Percentiles rank a stretch among this genome's conserved stretches.
phyloP scores from a whole-genome alignment of 2,113 vertebrate species.

The Rhinoptilus africanus region DNA sequence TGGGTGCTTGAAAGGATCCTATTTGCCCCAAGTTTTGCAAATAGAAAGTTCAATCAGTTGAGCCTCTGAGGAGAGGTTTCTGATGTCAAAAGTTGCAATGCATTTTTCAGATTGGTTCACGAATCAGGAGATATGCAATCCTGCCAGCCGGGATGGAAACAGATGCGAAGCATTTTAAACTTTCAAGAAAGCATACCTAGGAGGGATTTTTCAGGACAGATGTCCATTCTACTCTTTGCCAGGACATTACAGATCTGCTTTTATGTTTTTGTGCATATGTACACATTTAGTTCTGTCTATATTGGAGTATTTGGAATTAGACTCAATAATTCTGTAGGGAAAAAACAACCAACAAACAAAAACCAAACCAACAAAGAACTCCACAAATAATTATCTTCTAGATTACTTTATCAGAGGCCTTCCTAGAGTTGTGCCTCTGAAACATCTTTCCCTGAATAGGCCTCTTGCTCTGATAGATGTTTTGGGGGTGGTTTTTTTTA shows the following conservation, averaged over 20 bases:
- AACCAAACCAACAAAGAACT: not conserved
- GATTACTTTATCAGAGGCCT: not conserved
- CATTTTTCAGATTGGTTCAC: not conserved
- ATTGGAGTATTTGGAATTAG: not conserved
- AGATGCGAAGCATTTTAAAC: not conserved
- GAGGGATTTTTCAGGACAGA: not conserved
- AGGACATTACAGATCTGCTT: not conserved
- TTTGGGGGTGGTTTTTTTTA: not conserved
- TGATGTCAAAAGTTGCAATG: not conserved
- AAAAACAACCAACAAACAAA: not conserved
- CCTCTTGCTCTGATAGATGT: not conserved
- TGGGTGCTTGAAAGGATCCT: not conserved
- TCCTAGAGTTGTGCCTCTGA: not conserved
- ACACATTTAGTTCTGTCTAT: not conserved
- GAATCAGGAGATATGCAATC: not conserved
- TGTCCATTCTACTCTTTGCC: not conserved
- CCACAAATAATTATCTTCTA: not conserved
- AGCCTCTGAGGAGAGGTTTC: not conserved
- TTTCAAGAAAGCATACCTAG: not conserved
- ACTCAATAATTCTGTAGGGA: not conserved
- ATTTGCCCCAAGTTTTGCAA: not conserved
- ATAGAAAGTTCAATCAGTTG: not conserved
- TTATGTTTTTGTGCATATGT: not conserved
- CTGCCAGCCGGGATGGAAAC: not conserved
- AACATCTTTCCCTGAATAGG: not conserved